Evolutionary conservation across 2,113 vertebrate genomes (phyloP), one percentile per base, ranked within the genome.

Genomic region (Rattus rattus): DNA sequence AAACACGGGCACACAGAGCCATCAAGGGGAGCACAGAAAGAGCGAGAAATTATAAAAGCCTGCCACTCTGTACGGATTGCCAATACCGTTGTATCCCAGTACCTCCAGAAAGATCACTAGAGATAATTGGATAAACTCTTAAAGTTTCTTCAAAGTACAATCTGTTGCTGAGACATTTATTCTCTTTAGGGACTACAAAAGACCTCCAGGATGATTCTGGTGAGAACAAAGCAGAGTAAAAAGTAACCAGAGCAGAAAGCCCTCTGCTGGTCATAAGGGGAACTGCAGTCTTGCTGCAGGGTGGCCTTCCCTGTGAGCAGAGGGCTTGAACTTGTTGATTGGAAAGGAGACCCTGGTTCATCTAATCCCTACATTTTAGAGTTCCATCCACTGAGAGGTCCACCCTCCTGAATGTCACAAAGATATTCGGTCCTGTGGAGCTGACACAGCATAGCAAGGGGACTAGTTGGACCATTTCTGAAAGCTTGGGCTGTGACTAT

Each of bases 261-360:
- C 98, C 98, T 97, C 98, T 98, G 96, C 97, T 97, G 97, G 98
- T 84, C 73, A 80, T 67, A 43, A 73, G 33, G 81, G 47, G 94
- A 95, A 97, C 77, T 97, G 90, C 97, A 97, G 36, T 73, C 61
- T 33, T 67, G 30, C 3, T 6, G 52, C 16, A 39, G 54, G 10
- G 17, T 56, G 8, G 36, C 30, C 85, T 30, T 76, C 17, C 43
- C 4, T 17, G 10, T 13, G 13, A 72, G 63, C 11, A 49, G 28
- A 63, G 14, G 54, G 11, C 39, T 54, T 13, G 36, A 36, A 7
- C 7, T 1, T 85, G 39, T 54, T 67, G 26, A 73, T 56, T 86
- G 2, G 30, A 49, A 70, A 54, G 43, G 28, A 70, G 22, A 61
- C 6, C n/a, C 28, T 2, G 59, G 12, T 39, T 85, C 26, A n/a